A percentile compares a stretch with the other conserved stretches of the same genome.
Evolutionary conservation across 2,113 vertebrate genomes (phyloP).

Genomic region (Vanacampus margaritifer): DNA sequence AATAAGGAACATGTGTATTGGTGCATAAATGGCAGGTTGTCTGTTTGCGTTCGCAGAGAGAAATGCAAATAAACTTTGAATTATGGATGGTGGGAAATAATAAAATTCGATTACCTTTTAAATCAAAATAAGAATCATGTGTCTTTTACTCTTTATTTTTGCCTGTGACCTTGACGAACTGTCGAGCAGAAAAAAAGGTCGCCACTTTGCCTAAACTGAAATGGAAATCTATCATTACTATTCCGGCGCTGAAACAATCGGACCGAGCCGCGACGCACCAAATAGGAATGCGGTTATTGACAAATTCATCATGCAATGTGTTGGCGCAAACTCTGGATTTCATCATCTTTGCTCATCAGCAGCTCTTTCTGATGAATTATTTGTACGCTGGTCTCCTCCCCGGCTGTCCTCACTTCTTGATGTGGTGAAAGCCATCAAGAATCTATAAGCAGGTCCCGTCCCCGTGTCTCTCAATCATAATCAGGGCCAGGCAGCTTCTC

Average conservation of each 20-base stretch:
- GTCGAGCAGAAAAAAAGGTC: conserved; percentile 11
- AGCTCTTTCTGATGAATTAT: conserved; percentile 67
- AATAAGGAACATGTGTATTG: conserved; percentile 8
- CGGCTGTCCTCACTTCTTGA: conserved; percentile 58
- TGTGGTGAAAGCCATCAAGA: conserved; percentile 69
- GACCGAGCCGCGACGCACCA: conserved; percentile 33
- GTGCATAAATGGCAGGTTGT: conserved; percentile 10
- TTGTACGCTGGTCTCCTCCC: conserved; percentile 56
- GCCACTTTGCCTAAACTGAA: conserved; percentile 22
- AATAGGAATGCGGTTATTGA: conserved; percentile 55
- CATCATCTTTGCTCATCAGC: conserved; percentile 70
- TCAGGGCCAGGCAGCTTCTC: conserved; percentile 60
- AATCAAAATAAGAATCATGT: conserved; percentile 6
- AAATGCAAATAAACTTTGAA: neutral
- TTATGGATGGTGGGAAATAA: conserved; percentile 23
- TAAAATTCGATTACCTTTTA: conserved; percentile 21
- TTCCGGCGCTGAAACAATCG: conserved; percentile 21
- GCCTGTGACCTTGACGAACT: conserved; percentile 51
- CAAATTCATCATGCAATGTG: conserved; percentile 62
- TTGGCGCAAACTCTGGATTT: conserved; percentile 60
- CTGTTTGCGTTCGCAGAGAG: neutral
- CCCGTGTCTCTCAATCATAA: conserved; percentile 70
- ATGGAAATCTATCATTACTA: conserved; percentile 55
- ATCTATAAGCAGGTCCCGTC: conserved; percentile 66
- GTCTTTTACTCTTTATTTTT: conserved; percentile 16